Evolutionary conservation across 2,797 vertebrate genomes (phyloP), one percentile per base, ranked within the genome.

Genomic region (Anomalospiza imberbis): DNA sequence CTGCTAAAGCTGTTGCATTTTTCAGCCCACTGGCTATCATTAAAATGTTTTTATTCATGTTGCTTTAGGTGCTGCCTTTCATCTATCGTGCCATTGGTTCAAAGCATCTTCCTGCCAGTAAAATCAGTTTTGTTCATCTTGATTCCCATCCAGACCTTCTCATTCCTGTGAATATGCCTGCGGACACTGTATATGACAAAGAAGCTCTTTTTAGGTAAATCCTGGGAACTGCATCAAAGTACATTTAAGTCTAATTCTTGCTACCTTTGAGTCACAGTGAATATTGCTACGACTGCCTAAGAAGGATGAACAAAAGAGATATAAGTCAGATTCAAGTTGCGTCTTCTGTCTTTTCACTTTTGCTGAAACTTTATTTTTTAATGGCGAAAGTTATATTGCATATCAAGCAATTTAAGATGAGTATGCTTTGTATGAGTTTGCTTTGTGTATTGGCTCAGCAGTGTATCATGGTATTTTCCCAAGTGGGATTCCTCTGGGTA

Each of bases 121-220:
- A 98, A 93, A 97, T 99, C 70, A 98, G 98, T 85, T 98, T 99
- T 97, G 93, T 99, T 82, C 99, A 99, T 94, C 95, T 99, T 63
- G 99, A 99, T 97, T 99, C 99, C 13, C 99, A 99, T 68, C 99
- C 99, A 17, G 99, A 99, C 94, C 98, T 99, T 34, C 98, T 99
- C 12, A 99, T 99, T 91, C 98, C 99, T 4, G 98, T 99, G 82
- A 99, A 99, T 96, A 99, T 99, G 99, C 97, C 98, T 47, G 99
- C 99, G 9, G 99, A 99, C 96, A 98, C 98, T 0, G 99, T 99
- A 31, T 99, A 99, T 90, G 98, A 99, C 62, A 99, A 99, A 97
- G 99, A 99, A 75, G 93, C 98, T 44, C 98, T 99, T 68, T 98
- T 99, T 81, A 98, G 98, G 99, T 99, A 95, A 75, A 58, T 40